A percentile compares a stretch with the other conserved stretches of the same genome.
These are phyloP conservation scores for Xiphorhynchus erythropygius DNA, from an alignment of 2,797 vertebrate genomes.

Conservation along the genomic window DNA sequence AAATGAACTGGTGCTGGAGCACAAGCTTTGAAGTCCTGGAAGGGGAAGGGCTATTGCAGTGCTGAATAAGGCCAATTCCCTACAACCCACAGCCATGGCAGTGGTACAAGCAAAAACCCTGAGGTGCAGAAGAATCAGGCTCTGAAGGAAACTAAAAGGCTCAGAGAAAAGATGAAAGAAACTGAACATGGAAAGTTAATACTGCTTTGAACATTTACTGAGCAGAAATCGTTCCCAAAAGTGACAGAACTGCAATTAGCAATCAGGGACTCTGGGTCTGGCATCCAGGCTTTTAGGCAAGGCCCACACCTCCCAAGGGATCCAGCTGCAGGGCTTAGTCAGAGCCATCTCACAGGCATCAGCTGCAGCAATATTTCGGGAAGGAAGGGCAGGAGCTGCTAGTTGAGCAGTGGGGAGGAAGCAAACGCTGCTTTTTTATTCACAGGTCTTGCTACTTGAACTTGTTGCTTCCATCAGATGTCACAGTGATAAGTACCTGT, in stretches of 20 bases:
- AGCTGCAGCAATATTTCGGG: not conserved
- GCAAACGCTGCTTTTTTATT: not conserved
- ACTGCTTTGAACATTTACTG: not conserved
- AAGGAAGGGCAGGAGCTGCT: not conserved
- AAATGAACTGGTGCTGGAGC: not conserved
- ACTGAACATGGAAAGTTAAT: not conserved
- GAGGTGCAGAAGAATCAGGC: not conserved
- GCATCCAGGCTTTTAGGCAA: not conserved
- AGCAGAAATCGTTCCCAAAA: not conserved
- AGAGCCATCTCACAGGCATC: not conserved
- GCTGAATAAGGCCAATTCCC: not conserved
- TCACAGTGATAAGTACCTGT: conserved; percentile 18
- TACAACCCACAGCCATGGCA: not conserved
- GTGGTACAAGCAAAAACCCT: not conserved
- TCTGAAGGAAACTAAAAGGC: conserved; percentile 8
- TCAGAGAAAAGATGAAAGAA: conserved; percentile 28
- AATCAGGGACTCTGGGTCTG: not conserved
- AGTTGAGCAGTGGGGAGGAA: not conserved
- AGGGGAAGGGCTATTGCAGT: not conserved
- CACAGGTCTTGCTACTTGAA: not conserved
- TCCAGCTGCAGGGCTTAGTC: not conserved
- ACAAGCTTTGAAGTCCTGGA: not conserved
- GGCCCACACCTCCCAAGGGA: not conserved
- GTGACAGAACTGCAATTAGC: not conserved
- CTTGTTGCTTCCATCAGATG: not conserved